Base-by-base conservation (phyloP, 2,888 invertebrate species). In the Nomada fucata region DNA sequence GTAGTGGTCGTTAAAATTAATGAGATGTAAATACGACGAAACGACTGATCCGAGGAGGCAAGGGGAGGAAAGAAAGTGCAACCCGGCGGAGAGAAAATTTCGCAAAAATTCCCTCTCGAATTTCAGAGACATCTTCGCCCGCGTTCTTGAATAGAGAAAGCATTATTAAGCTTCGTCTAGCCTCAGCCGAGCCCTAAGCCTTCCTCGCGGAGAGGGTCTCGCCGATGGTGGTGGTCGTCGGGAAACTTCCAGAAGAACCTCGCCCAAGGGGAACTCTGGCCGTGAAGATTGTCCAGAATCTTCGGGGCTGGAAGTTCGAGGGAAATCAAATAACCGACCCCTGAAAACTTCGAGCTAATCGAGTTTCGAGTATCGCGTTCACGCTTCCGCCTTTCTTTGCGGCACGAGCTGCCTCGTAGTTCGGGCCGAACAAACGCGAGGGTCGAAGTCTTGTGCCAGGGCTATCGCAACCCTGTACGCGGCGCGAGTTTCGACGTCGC, bases 1-100 rank as follows among this genome's bases (percentile, higher is more conserved):
- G 59, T 50, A 36, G 60, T 55, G 23, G 65, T 71, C 71, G 79
- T 79, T 80, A 64, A 68, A 68, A 79, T 72, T 79, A 80, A 80
- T 73, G 63, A 73, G 67, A 72, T 63, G 79, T 53, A 73, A 79
- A 80, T 68, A 61, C 75, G 55, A 23, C 47, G 55, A 23, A 23
- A 29, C 7, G n/a, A 53, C 20, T 59, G 2, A 15, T 29, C 10
- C 18, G 4, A 44, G 18, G 23, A 5, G 2, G 23, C 26, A 50
- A 9, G 18, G 18, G 13, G 26, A 29, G 2, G 13, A n/a, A 10
- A 9, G 0, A 36, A 29, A 50, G 15, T n/a, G 11, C 53, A 57
- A 57, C 44, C 42, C 18, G 29, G 52, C 18, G 5, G 18, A 9
- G 50, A 0, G 15, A 13, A 57, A 13, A 44, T 15, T 23, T 36